phyloP scores from a whole-genome alignment of 1,140 invertebrate species.

The Dendrolimus kikuchii region DNA sequence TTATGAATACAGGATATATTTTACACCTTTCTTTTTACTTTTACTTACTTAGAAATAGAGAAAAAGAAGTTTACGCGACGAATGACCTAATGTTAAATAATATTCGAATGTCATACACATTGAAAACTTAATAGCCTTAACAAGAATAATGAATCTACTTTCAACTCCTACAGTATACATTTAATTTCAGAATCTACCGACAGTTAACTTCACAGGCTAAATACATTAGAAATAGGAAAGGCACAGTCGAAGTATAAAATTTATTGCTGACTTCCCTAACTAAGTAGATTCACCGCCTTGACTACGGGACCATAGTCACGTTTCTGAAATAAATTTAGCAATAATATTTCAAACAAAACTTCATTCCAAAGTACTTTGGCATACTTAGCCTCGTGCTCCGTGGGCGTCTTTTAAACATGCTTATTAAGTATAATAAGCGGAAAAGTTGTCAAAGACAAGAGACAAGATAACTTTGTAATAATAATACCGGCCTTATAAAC shows the following conservation, averaged over 20 bases:
- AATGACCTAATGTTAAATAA: conserved; percentile 19
- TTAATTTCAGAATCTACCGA: conserved; percentile 46
- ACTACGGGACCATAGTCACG: conserved; percentile 30
- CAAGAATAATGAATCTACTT: conserved; percentile 29
- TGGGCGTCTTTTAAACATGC: conserved; percentile 8
- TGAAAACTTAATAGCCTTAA: conserved; percentile 30
- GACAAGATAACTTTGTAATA: conserved; percentile 14
- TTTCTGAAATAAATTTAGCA: conserved; percentile 26
- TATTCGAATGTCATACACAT: conserved; percentile 22
- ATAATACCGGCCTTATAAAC: conserved; percentile 18
- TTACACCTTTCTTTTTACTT: no score
- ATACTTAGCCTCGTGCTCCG: conserved; percentile 10
- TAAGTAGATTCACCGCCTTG: conserved; percentile 37
- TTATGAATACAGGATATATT: no score
- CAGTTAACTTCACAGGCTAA: conserved; percentile 51
- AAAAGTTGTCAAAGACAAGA: conserved; percentile 16
- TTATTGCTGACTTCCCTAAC: conserved; percentile 69
- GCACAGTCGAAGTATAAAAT: conserved; percentile 71
- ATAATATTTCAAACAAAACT: conserved; percentile 14
- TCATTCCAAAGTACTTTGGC: conserved; percentile 18
- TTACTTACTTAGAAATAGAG: conserved; percentile 6
- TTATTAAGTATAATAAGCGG: conserved; percentile 11
- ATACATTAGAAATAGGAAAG: conserved; percentile 70
- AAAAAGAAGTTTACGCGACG: conserved; percentile 15
- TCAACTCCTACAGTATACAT: conserved; percentile 51